Conservation (phyloP, 2,888 invertebrate genomes). For the Oligia latruncula region DNA sequence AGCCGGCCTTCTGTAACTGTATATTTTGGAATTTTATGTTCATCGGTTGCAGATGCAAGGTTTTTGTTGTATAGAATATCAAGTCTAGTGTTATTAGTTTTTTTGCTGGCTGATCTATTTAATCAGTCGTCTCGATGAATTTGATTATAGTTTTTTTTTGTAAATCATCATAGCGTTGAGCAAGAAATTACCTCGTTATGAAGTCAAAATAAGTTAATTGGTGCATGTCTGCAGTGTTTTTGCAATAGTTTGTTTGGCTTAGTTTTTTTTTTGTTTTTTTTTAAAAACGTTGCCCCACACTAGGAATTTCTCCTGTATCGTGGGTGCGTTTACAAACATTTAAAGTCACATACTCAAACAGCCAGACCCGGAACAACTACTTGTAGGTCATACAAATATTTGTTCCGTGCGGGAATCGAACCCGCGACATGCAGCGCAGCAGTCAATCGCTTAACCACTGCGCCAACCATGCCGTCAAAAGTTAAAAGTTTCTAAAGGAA, state of each 20-base stretch:
- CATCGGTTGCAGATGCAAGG: constrained; percentile 19
- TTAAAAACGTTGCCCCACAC: too few relatives aligned
- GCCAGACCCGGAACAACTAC: too few relatives aligned
- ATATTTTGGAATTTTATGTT: background rate
- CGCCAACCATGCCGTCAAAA: too few relatives aligned
- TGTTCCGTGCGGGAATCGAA: too few relatives aligned
- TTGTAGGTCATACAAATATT: too few relatives aligned
- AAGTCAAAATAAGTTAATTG: constrained; percentile 21
- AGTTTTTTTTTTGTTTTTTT: too few relatives aligned
- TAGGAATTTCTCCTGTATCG: too few relatives aligned
- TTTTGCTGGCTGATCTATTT: constrained; percentile 44
- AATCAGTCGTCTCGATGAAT: constrained; percentile 26
- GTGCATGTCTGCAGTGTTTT: background rate
- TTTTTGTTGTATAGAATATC: constrained; percentile 28
- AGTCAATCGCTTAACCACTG: too few relatives aligned
- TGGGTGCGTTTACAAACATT: too few relatives aligned
- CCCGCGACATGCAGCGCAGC: too few relatives aligned
- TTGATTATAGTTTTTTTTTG: constrained; percentile 27
- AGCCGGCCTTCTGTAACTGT: background rate
- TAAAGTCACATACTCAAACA: too few relatives aligned
- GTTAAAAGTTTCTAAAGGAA: too few relatives aligned
- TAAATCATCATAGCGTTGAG: background rate
- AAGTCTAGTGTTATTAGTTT: constrained; percentile 34
- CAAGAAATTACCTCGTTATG: constrained; percentile 1
- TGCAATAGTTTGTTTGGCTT: background rate